Conservation (phyloP, 2,888 invertebrate species). For the Rambutsinella grinnellia region DNA sequence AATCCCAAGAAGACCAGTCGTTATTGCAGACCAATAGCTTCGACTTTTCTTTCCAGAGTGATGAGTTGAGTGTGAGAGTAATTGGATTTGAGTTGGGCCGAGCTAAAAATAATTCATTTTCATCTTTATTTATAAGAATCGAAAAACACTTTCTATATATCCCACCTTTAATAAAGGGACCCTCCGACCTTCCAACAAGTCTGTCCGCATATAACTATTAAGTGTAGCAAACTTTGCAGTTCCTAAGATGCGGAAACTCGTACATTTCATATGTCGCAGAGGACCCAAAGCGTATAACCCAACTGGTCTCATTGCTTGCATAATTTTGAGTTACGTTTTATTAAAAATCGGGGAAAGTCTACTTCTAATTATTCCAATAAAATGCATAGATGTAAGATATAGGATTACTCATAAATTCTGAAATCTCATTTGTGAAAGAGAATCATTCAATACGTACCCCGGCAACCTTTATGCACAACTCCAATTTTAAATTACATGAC, state of each 20-base stretch:
- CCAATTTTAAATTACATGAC: too few relatives aligned
- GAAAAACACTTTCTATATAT: not conserved
- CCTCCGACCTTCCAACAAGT: conserved; percentile 1
- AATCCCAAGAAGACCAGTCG: conserved; percentile 39
- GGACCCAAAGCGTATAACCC: conserved; percentile 16
- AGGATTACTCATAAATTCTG: too few relatives aligned
- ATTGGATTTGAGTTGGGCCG: not conserved
- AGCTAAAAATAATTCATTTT: not conserved
- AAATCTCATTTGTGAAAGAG: too few relatives aligned
- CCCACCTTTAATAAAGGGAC: not conserved
- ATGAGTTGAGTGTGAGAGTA: too few relatives aligned
- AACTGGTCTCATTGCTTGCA: conserved; percentile 20
- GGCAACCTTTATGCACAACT: too few relatives aligned
- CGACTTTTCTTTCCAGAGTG: conserved; percentile 12
- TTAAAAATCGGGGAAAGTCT: too few relatives aligned
- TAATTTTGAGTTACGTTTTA: too few relatives aligned
- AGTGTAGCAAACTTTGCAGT: conserved; percentile 4
- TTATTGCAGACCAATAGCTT: conserved; percentile 24
- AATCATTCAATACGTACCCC: too few relatives aligned
- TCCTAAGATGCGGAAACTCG: conserved; percentile 27
- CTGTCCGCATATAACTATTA: not conserved
- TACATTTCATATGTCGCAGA: conserved; percentile 11
- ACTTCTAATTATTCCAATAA: too few relatives aligned
- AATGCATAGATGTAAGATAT: too few relatives aligned
- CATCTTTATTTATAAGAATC: not conserved